phyloP scores from a whole-genome alignment of 2,888 invertebrate genomes.

The Thymelicus sylvestris region DNA sequence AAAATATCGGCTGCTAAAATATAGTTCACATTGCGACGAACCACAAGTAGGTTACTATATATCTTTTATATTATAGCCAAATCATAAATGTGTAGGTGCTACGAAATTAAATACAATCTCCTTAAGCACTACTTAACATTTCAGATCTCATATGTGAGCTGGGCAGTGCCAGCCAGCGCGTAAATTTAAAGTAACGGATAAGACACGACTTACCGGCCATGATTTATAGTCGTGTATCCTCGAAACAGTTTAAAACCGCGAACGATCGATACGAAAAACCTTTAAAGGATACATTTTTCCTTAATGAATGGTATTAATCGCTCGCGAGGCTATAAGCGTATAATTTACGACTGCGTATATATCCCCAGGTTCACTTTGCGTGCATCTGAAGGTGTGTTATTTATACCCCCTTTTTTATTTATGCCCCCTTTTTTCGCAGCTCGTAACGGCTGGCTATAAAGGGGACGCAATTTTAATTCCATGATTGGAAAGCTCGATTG shows the following conservation, averaged over 20 bases:
- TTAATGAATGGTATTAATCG: conserved; percentile 83
- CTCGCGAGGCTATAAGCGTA: conserved; percentile 68
- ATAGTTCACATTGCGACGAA: no score
- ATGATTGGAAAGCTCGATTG: conserved; percentile 84
- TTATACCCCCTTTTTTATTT: conserved; percentile 83
- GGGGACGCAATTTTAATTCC: conserved; percentile 84
- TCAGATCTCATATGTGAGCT: not conserved
- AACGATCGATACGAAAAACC: conserved; percentile 60
- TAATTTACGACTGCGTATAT: conserved; percentile 74
- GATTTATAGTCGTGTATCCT: conserved; percentile 44
- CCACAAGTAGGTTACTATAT: not conserved
- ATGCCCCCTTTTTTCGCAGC: conserved; percentile 85
- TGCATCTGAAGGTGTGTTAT: conserved; percentile 82
- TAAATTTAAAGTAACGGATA: conserved; percentile 33
- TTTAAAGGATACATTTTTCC: conserved; percentile 73
- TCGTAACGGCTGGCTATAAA: conserved; percentile 82
- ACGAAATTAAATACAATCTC: no score
- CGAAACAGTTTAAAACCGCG: conserved; percentile 54
- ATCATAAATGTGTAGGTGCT: no score
- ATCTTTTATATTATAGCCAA: no score
- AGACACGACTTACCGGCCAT: conserved; percentile 34
- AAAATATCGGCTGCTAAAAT: no score
- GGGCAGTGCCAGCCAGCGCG: not conserved
- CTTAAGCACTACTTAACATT: not conserved
- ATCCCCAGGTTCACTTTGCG: conserved; percentile 68